Evolutionary conservation across 2,888 invertebrate species (phyloP).

Genomic region (Bugula neritina): DNA sequence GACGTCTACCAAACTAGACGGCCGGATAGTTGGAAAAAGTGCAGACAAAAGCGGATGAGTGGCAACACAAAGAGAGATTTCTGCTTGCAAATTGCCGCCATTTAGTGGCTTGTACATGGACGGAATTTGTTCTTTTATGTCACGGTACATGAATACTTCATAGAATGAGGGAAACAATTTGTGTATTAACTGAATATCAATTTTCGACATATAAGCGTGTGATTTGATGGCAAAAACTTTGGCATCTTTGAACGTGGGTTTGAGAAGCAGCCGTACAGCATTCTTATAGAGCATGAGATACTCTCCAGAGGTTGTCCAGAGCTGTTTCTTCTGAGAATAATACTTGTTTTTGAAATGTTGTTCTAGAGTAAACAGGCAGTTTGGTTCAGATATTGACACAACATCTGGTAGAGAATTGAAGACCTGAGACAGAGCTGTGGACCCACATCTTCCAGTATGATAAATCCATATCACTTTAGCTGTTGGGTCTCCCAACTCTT

Average conservation of each 20-base stretch:
- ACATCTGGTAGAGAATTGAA: too few relatives aligned
- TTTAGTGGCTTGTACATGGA: neutral
- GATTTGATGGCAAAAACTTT: neutral
- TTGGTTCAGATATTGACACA: too few relatives aligned
- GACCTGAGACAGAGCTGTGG: too few relatives aligned
- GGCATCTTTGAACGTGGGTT: neutral
- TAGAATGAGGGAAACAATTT: neutral
- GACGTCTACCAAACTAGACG: neutral
- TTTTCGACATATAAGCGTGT: neutral
- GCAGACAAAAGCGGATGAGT: neutral
- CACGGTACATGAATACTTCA: neutral
- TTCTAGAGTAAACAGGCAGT: neutral
- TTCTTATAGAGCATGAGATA: neutral
- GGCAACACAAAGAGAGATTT: neutral
- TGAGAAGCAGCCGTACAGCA: neutral
- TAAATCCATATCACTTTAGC: neutral
- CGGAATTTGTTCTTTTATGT: neutral
- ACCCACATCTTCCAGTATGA: too few relatives aligned
- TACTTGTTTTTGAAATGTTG: neutral
- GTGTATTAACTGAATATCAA: neutral
- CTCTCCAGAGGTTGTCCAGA: neutral
- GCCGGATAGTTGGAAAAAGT: conserved; percentile 29
- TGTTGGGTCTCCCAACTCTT: too few relatives aligned
- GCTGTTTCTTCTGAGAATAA: neutral
- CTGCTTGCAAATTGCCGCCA: neutral